Evolutionary conservation across 1,140 invertebrate species (phyloP).

Genomic region (Ylistrum balloti): DNA sequence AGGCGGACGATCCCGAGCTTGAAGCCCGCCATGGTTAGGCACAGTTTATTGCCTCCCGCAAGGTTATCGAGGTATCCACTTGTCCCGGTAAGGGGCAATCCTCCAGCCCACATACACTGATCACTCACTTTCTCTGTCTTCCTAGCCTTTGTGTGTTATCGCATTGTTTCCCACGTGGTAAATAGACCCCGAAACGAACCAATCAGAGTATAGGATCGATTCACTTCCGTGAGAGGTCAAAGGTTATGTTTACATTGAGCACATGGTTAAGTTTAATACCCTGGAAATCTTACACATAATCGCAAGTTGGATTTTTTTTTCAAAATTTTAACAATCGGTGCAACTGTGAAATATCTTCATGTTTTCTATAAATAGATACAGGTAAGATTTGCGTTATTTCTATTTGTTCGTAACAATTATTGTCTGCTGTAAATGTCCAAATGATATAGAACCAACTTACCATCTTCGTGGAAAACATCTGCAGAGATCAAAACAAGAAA

Average conservation of each 20-base stretch:
- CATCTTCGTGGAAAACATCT: too few relatives aligned
- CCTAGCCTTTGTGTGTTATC: conserved; percentile 67
- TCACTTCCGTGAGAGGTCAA: conserved; percentile 66
- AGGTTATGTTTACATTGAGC: conserved; percentile 74
- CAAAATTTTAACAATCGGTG: too few relatives aligned
- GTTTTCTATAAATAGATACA: too few relatives aligned
- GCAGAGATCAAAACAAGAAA: too few relatives aligned
- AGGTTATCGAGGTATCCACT: background rate
- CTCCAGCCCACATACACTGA: conserved; percentile 40
- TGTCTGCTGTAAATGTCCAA: too few relatives aligned
- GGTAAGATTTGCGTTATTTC: too few relatives aligned
- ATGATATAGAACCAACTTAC: too few relatives aligned
- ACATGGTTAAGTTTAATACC: conserved; percentile 42
- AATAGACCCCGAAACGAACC: conserved; percentile 64
- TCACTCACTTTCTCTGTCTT: conserved; percentile 57
- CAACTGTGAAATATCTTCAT: too few relatives aligned
- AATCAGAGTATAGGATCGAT: conserved; percentile 60
- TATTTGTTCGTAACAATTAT: too few relatives aligned
- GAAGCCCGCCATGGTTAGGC: conserved; percentile 71
- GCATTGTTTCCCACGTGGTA: conserved; percentile 68
- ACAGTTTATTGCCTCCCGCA: background rate
- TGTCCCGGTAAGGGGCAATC: conserved; percentile 14
- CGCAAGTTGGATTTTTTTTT: too few relatives aligned
- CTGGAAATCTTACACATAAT: too few relatives aligned
- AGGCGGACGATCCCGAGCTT: conserved; percentile 82